phyloP scores from a whole-genome alignment of 1,140 invertebrate genomes.

The Apis florea region DNA sequence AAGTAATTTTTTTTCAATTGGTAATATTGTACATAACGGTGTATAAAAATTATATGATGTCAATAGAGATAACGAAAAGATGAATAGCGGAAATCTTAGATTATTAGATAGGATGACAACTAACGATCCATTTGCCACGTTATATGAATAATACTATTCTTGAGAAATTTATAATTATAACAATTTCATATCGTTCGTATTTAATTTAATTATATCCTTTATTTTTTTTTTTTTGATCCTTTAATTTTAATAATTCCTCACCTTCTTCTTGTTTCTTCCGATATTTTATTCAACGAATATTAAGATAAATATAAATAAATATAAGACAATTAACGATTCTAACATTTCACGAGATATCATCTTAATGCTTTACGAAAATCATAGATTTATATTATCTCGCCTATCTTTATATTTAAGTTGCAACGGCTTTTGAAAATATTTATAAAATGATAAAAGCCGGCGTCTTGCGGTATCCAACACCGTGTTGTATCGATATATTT shows the following conservation, averaged over 20 bases:
- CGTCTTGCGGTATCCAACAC: slow-evolving; percentile 14
- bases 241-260: too few relatives aligned
- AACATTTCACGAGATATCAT: too few relatives aligned
- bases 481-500: neutral
- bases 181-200: neutral
- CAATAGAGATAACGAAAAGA: neutral
- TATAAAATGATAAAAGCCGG: neutral
- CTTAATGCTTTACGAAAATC: neutral
- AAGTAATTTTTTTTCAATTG: neutral
- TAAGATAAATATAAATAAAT: too few relatives aligned
- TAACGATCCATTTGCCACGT: neutral
- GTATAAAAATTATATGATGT: neutral
- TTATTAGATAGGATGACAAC: neutral
- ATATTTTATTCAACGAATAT: too few relatives aligned
- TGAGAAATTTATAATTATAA: too few relatives aligned
- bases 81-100: neutral
- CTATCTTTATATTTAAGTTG: neutral
- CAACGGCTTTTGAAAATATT: slow-evolving; percentile 32
- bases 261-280: too few relatives aligned
- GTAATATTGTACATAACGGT: neutral
- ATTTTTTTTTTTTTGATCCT: too few relatives aligned
- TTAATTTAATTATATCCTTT: too few relatives aligned
- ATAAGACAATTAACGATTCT: too few relatives aligned
- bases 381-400: neutral
- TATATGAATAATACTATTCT: neutral